phyloP scores from a whole-genome alignment of 2,888 invertebrate species.

The Oxystoma pomonae region DNA sequence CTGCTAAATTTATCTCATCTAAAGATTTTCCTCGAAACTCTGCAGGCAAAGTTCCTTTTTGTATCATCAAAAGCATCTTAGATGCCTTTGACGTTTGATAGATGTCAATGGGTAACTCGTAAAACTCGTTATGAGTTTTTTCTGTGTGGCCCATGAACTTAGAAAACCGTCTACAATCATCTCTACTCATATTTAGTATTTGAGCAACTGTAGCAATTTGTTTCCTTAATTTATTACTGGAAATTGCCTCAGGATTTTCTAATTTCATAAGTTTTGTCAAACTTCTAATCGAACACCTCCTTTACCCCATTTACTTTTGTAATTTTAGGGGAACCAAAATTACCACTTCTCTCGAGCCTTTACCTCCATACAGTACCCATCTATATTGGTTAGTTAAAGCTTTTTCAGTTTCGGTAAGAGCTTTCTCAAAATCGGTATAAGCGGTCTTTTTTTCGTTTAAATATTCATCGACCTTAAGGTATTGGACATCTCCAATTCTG shows the following conservation, averaged over 20 bases:
- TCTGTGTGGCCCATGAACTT: slow-evolving; percentile 28
- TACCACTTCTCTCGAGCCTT: slow-evolving; percentile 33
- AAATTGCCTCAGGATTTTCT: slow-evolving; percentile 26
- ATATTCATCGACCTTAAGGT: slow-evolving; percentile 25
- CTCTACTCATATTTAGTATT: slow-evolving; percentile 27
- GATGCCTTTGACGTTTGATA: slow-evolving; percentile 31
- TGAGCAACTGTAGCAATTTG: slow-evolving; percentile 33
- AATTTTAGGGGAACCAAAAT: slow-evolving; percentile 31
- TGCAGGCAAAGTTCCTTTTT: slow-evolving; percentile 24
- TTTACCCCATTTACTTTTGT: slow-evolving; percentile 31
- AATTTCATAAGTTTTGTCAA: slow-evolving; percentile 27
- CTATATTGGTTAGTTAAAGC: slow-evolving; percentile 30
- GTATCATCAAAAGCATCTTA: slow-evolving; percentile 28
- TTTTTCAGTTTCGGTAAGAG: slow-evolving; percentile 27
- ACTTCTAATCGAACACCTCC: slow-evolving; percentile 30
- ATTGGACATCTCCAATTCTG: slow-evolving; percentile 28
- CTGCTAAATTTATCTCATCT: slow-evolving; percentile 15
- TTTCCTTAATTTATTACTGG: slow-evolving; percentile 31
- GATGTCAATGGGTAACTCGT: slow-evolving; percentile 29
- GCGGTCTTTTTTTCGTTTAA: slow-evolving; percentile 15
- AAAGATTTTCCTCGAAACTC: slow-evolving; percentile 24
- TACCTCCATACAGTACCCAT: slow-evolving; percentile 32
- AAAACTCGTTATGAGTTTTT: slow-evolving; percentile 27
- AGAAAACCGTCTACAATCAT: slow-evolving; percentile 24
- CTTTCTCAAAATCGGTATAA: slow-evolving; percentile 27